Base-by-base conservation (phyloP, 2,797 vertebrate species). In the Peromyscus eremicus region DNA sequence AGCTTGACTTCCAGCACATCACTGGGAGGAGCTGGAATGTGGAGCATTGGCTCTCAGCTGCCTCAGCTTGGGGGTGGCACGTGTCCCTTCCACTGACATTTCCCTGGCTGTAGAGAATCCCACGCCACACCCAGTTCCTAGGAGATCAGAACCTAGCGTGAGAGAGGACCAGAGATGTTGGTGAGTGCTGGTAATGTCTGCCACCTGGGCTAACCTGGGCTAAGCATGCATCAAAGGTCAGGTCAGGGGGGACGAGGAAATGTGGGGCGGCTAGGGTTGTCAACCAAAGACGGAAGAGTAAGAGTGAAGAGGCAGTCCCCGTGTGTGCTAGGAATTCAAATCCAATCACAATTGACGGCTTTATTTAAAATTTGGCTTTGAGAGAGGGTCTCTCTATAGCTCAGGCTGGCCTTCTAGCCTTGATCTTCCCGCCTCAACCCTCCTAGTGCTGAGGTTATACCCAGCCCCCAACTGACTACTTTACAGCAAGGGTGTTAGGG, bases 261-360 rank as follows among this genome's bases (percentile, higher is more conserved):
- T 0, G 0, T 0, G 7, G 17, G 32, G 37, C 40, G 8, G 43
- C 23, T 23, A 34, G 25, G 60, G 16, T 3, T 3, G 0, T 40
- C 0, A 43, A 66, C 32, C 46, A 43, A 57, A 70, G n/a, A 49
- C 37, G 7, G 21, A 37, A 6, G 66, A 5, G 77, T 1, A 32
- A 43, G 40, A 68, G 32, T 0, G 7, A 73, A 60, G 60, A 12
- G 2, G 7, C 6, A 29, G 2, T 8, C 17, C 8, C 4, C 34
- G 13, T 46, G 32, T 52, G 77, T 40, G 70, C 32, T 66, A 10
- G 0, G 21, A n/a, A 32, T n/a, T 93, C 60, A 34, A 5, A 3
- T 46, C 82, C 19, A 60, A 80, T 14, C 16, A 55, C 66, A 71
- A 13, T 1, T 8, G 68, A 73, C 64, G n/a, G 16, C 29, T 34